These are phyloP conservation scores for Myotis planiceps DNA, from an alignment of 2,797 vertebrate species.

Conservation along the genomic window DNA sequence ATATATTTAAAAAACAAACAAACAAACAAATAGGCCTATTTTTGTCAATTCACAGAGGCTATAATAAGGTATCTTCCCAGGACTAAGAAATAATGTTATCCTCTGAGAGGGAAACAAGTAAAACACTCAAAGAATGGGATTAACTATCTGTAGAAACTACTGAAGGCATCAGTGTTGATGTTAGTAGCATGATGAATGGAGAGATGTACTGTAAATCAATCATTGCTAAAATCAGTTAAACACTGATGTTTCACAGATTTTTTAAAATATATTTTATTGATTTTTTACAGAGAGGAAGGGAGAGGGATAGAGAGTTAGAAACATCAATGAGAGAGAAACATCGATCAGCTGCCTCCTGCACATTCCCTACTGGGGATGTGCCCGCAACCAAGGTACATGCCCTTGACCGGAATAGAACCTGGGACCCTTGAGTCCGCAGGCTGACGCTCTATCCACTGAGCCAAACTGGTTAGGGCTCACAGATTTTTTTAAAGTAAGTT, in stretches of 20 bases:
- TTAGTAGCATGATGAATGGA: background rate
- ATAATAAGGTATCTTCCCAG: background rate
- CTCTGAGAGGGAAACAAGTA: background rate
- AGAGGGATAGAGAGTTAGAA: too few species aligned
- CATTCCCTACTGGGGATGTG: too few species aligned
- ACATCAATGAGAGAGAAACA: too few species aligned
- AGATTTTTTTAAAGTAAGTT: constrained; percentile 13
- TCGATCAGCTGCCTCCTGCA: too few species aligned
- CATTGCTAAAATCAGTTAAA: background rate
- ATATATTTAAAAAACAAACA: too few species aligned
- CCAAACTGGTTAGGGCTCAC: too few species aligned
- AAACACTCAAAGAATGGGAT: background rate
- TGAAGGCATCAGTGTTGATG: background rate
- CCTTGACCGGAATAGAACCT: too few species aligned
- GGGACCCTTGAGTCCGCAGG: too few species aligned
- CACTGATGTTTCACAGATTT: background rate
- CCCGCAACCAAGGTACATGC: too few species aligned
- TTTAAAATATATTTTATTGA: too few species aligned
- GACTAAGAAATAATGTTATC: background rate
- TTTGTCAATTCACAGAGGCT: background rate
- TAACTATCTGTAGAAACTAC: constrained; percentile 17
- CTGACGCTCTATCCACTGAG: too few species aligned
- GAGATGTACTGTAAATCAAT: background rate
- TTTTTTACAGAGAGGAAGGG: too few species aligned
- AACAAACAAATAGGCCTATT: background rate